Evolutionary conservation across 2,113 vertebrate genomes (phyloP), one percentile per base, ranked within the genome.

Genomic region (Engystomops pustulosus): DNA sequence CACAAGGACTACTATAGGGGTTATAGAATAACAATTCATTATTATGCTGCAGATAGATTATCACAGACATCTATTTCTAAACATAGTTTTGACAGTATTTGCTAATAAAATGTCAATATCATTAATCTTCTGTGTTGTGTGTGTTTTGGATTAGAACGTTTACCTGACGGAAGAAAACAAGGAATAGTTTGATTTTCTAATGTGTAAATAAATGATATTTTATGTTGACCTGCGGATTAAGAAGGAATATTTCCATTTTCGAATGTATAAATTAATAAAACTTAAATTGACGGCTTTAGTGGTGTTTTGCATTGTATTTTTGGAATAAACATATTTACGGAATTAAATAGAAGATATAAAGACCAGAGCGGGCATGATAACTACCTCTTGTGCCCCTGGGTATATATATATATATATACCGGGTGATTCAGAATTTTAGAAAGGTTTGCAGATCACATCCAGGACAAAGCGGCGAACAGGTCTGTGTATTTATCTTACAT

Each of bases 331-430:
- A 78, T 78, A 78, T 78, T 84, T 78, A 20, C 72, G 14, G 25
- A 69, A 72, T 12, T 27, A 67, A 77, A 68, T 77, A 77, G 62
- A n/a, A 51, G 27, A 51, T 67, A 15, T 32, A 20, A 2, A 34
- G 27, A 77, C 25, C 30, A 17, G 6, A 47, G 23, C 1, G 8
- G 44, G 1, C 20, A 36, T 38, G 55, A 14, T 72, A 49, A 65
- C 20, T 45, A 44, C 45, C 25, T 53, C 45, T 27, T 15, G n/a
- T 34, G 32, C 30, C n/a, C 11, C 34, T 8, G 17, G 60, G 51
- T 47, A 34, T 67, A 72, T 83, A 84, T 78, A 84, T 32, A 38
- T 47, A 34, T 67, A 72, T 83, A 84, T 78, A 84, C 62, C 32
- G 0, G 20, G 44, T 23, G 6, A 4, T 25, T 65, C 47, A 32